These are phyloP conservation scores for Pampus argenteus DNA, from an alignment of 2,797 vertebrate genomes.

Conservation along the genomic window DNA sequence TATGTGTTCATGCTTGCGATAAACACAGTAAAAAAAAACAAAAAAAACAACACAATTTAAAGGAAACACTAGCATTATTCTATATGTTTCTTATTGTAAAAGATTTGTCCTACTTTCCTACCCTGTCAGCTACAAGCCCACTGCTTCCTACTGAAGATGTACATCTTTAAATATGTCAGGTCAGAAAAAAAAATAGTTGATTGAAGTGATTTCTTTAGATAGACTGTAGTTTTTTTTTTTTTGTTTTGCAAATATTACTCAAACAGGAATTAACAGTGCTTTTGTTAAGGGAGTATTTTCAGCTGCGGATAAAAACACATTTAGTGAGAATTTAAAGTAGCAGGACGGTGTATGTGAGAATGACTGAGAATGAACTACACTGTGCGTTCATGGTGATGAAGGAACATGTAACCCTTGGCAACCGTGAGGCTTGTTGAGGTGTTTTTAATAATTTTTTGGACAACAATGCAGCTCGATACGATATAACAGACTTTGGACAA, in stretches of 20 bases:
- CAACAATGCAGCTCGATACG: background rate
- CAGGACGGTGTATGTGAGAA: background rate
- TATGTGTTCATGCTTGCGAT: background rate
- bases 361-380: background rate
- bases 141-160: too few species aligned
- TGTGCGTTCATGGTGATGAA: constrained; percentile 4
- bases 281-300: background rate
- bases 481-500: background rate
- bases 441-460: constrained; percentile 15
- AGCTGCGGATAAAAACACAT: background rate
- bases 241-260: background rate
- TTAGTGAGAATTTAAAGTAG: background rate
- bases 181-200: background rate
- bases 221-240: background rate
- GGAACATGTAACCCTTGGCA: too few species aligned
- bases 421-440: background rate
- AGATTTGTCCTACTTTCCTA: too few species aligned
- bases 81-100: background rate
- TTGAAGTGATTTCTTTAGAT: background rate
- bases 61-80: background rate
- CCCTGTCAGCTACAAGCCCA: too few species aligned
- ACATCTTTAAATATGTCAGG: too few species aligned
- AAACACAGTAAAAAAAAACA: background rate
- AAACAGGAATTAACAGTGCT: background rate
- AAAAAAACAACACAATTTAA: background rate